Evolutionary conservation across 2,888 invertebrate species (phyloP), one percentile per base, ranked within the genome.

Genomic region (Eilema griseolum): DNA sequence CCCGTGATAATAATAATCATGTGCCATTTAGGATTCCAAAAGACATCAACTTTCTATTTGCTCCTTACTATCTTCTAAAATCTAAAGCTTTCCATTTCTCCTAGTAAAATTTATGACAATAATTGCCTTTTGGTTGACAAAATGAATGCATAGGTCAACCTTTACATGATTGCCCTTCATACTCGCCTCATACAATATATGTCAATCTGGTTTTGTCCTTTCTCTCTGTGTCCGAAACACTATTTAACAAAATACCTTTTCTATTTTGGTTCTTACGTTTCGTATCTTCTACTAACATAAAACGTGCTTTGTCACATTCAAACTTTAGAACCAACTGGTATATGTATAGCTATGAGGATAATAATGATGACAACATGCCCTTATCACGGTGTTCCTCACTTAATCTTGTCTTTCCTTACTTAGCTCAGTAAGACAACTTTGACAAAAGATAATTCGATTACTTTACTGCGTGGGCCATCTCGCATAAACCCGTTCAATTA

Each of bases 401-500:
- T 37, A 3, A 37, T 41, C 12, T 37, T 37, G 33, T 41, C 7
- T 1, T 41, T 41, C 3, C 16, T 41, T 1, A 41, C 16, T 41
- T 41, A 16, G 10, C 8, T 8, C 16, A 41, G 4, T 16, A 41
- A 41, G 10, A 16, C 7, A 41, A 41, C 41, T 41, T 41, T 4
- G 41, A 41, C 16, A 16, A 28, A 52, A 16, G 24, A 67, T 28
- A 24, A 61, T 28, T n/a, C 3, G n/a, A 67, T 41, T 24, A 41
- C 12, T 41, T 60, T 3, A 67, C 20, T 63, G 75, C 77, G 64
- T 76, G 66, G 61, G 63, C 72, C 82, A 79, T 46, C 78, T 80
- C 73, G 90, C 87, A 88, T 92, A 86, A 89, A 81, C 83, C 85
- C 76, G 74, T 91, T 86, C 94, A 92, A 92, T 93, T 93, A 94